Evolutionary conservation across 2,888 invertebrate genomes (phyloP).

Genomic region (Drosophila cracens): DNA sequence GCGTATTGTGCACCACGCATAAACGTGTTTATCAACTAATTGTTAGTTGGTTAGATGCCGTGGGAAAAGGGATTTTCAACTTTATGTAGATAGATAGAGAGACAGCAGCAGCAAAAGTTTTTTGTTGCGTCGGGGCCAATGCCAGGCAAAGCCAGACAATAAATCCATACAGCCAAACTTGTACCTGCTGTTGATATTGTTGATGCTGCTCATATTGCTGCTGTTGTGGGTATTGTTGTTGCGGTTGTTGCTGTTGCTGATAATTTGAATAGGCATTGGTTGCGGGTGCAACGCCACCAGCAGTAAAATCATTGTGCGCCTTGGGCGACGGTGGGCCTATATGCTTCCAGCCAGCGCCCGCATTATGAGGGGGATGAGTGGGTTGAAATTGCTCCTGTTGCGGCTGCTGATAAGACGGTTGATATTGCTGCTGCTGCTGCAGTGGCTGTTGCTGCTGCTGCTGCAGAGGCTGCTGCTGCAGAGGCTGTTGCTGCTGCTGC

Average conservation of each 20-base stretch:
- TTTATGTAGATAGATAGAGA: slow-evolving; percentile 43
- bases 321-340: slow-evolving; percentile 70
- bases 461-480: slow-evolving; percentile 41
- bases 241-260: slow-evolving; percentile 55
- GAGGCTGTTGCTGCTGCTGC: slow-evolving; percentile 43
- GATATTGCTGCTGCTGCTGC: slow-evolving; percentile 21
- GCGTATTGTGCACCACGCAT: slow-evolving; percentile 13
- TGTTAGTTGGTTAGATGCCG: slow-evolving; percentile 23
- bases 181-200: slow-evolving; percentile 66
- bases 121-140: slow-evolving; percentile 48
- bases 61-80: slow-evolving; percentile 25
- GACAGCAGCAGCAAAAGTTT: slow-evolving; percentile 61
- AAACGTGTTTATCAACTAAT: slow-evolving; percentile 29
- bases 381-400: slow-evolving; percentile 43
- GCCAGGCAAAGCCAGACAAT: slow-evolving; percentile 58
- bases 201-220: slow-evolving; percentile 61
- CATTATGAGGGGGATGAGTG: slow-evolving; percentile 30
- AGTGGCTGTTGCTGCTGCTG: slow-evolving; percentile 15
- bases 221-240: slow-evolving; percentile 45
- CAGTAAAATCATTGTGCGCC: slow-evolving; percentile 50
- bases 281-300: slow-evolving; percentile 28
- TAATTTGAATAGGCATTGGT: slow-evolving; percentile 25
- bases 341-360: slow-evolving; percentile 68
- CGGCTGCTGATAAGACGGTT: slow-evolving; percentile 23
- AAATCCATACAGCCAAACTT: slow-evolving; percentile 57